phyloP scores from a whole-genome alignment of 2,797 vertebrate genomes.

The Centropyge bicolor region DNA sequence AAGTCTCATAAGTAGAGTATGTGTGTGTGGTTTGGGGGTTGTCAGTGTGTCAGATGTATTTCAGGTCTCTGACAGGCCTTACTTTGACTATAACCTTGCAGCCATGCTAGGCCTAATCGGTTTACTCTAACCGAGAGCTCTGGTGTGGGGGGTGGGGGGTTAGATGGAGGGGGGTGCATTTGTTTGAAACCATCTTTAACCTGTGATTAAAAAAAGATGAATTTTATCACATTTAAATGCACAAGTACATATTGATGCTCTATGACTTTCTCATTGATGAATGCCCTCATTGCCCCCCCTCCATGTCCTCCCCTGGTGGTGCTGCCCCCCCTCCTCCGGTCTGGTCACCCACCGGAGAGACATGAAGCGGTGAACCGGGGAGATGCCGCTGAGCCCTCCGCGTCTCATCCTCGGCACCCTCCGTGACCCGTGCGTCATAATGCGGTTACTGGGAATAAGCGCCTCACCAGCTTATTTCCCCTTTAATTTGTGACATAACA shows the following conservation, averaged over 20 bases:
- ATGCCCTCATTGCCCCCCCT: conserved; percentile 33
- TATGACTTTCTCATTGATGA: conserved; percentile 25
- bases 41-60: conserved; percentile 34
- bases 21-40: conserved; percentile 28
- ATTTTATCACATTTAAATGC: not conserved
- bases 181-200: conserved; percentile 21
- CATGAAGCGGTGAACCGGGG: conserved; percentile 34
- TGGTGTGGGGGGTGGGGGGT: conserved; percentile 8
- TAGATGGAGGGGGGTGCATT: not conserved
- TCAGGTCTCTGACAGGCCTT: conserved; percentile 59
- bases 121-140: conserved; percentile 72
- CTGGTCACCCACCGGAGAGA: conserved; percentile 7
- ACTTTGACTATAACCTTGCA: conserved; percentile 80
- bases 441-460: conserved; percentile 87
- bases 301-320: conserved; percentile 12
- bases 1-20: not conserved
- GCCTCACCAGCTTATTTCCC: conserved; percentile 81
- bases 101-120: conserved; percentile 74
- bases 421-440: conserved; percentile 87
- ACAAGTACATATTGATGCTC: not conserved
- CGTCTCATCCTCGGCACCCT: conserved; percentile 66
- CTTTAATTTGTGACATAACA: conserved; percentile 84
- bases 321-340: conserved; percentile 14
- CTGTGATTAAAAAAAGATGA: not conserved
- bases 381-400: conserved; percentile 46